Percentiles rank a stretch among this genome's conserved stretches.
Conservation (phyloP, 1,140 invertebrate genomes). For the Calliphora vicina region DNA sequence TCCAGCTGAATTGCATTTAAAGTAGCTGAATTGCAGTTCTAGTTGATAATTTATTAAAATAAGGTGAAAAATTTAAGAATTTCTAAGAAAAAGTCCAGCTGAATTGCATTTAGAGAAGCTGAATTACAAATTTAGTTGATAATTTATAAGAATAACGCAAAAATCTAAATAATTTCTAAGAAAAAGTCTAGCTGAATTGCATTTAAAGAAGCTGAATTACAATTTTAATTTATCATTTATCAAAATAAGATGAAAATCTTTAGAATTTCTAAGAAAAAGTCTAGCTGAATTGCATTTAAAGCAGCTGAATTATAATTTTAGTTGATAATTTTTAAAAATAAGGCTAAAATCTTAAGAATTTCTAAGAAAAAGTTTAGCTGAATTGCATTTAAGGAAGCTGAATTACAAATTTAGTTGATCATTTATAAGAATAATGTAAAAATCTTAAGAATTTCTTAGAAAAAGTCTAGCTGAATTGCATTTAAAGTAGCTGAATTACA, state of each 20-base stretch:
- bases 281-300: not conserved
- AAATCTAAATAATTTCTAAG: not conserved
- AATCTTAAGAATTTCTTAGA: not conserved
- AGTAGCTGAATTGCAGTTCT: not conserved
- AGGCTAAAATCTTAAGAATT: not conserved
- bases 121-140: not conserved
- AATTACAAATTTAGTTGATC: not conserved
- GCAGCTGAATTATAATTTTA: not conserved
- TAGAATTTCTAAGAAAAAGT: no score
- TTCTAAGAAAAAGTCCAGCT: not conserved
- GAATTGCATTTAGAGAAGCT: not conserved
- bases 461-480: not conserved
- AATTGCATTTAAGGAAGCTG: not conserved
- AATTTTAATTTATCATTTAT: no score
- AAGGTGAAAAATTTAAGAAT: not conserved
- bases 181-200: not conserved
- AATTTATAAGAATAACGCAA: not conserved
- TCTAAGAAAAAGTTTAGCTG: not conserved
- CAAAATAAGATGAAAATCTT: no score
- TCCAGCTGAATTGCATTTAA: not conserved
- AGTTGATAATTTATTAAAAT: no score
- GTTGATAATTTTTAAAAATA: not conserved
- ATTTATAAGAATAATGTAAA: not conserved
- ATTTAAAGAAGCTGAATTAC: not conserved
- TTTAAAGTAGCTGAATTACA: not conserved